Conservation (phyloP, 1,140 invertebrate species). For the Drosophila setifemur region DNA sequence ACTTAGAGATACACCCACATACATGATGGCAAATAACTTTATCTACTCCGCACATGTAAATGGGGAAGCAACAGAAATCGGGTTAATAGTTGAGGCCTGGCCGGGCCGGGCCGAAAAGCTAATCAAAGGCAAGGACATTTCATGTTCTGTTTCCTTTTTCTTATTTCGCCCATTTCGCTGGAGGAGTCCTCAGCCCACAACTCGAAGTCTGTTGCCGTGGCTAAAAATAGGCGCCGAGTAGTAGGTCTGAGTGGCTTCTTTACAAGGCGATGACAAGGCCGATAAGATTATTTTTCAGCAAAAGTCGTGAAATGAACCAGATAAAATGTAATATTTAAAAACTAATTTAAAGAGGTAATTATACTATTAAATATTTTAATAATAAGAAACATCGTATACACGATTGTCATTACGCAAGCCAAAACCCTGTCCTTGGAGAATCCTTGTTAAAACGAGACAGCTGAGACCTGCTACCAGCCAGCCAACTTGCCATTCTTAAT, state of each 20-base stretch:
- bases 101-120: slow-evolving; percentile 26
- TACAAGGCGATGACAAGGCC: slow-evolving; percentile 8
- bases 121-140: slow-evolving; percentile 61
- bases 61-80: slow-evolving; percentile 18
- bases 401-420: neutral
- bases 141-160: slow-evolving; percentile 4
- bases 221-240: slow-evolving; percentile 49
- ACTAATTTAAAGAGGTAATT: too few relatives aligned
- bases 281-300: slow-evolving; percentile 5
- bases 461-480: slow-evolving; percentile 18
- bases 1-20: neutral
- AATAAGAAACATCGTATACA: too few relatives aligned
- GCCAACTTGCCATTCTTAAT: too few relatives aligned
- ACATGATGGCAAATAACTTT: slow-evolving; percentile 28
- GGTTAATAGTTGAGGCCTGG: slow-evolving; percentile 25
- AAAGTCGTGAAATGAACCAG: too few relatives aligned
- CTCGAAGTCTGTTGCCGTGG: slow-evolving; percentile 26
- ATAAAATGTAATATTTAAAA: too few relatives aligned
- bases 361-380: too few relatives aligned
- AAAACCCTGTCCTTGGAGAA: slow-evolving; percentile 1
- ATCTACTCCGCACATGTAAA: slow-evolving; percentile 33
- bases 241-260: neutral
- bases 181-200: slow-evolving; percentile 21
- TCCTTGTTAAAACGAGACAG: slow-evolving; percentile 7
- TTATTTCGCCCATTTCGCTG: too few relatives aligned